Percentiles rank a stretch among this genome's conserved stretches.
These are phyloP conservation scores for Anarrhichthys ocellatus DNA, from an alignment of 2,113 vertebrate genomes.

Conservation along the genomic window DNA sequence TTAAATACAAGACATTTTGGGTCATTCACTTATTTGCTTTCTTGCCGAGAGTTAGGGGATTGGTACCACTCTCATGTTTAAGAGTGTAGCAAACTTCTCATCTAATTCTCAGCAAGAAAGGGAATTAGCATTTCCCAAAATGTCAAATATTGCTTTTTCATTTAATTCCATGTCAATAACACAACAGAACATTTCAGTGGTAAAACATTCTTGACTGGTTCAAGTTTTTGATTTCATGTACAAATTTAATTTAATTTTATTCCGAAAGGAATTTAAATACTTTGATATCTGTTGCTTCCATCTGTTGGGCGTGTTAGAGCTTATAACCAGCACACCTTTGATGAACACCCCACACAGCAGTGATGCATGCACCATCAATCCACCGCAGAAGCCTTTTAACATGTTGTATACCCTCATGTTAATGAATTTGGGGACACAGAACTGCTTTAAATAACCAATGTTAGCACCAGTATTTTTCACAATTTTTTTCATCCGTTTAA, in stretches of 20 bases:
- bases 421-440: background rate
- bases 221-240: background rate
- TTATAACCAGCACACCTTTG: background rate
- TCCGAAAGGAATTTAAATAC: background rate
- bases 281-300: background rate
- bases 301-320: background rate
- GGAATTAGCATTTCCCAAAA: background rate
- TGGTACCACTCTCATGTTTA: background rate
- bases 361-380: background rate
- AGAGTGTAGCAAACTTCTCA: background rate
- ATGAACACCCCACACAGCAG: background rate
- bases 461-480: background rate
- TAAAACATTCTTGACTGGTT: background rate
- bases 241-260: background rate
- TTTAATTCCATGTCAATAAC: background rate
- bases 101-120: background rate
- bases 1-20: background rate
- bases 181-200: background rate
- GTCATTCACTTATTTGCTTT: background rate
- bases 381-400: background rate
- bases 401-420: background rate
- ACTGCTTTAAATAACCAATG: background rate
- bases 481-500: background rate
- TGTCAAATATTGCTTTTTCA: background rate
- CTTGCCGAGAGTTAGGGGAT: background rate